Percentiles rank a stretch among this genome's conserved stretches.
Conservation (phyloP, 2,113 vertebrate species). For the mouse (Mus musculus) region DNA sequence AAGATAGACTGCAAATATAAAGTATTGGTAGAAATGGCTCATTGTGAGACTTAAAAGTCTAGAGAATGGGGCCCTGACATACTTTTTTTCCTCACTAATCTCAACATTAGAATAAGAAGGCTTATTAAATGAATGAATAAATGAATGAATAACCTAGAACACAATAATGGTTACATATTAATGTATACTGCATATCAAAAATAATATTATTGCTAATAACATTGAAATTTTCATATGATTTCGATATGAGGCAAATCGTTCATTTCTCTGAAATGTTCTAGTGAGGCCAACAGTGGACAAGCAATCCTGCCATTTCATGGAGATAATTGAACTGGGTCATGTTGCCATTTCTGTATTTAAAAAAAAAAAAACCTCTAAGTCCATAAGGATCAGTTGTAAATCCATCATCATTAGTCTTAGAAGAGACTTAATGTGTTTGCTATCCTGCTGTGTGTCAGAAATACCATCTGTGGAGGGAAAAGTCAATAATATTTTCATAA, state of each 20-base stretch:
- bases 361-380: neutral
- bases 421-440: neutral
- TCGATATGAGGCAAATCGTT: neutral
- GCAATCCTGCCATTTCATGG: neutral
- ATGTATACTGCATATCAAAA: neutral
- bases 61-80: neutral
- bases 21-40: neutral
- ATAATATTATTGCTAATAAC: neutral
- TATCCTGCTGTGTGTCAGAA: constrained; percentile 55
- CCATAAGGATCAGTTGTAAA: neutral
- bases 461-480: constrained; percentile 48
- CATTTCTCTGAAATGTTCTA: neutral
- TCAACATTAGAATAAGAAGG: neutral
- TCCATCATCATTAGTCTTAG: constrained; percentile 36
- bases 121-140: constrained; percentile 35
- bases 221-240: neutral
- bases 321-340: neutral
- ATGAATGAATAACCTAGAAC: neutral
- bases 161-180: neutral
- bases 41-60: neutral
- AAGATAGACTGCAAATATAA: constrained; percentile 13
- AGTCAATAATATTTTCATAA: constrained; percentile 48
- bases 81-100: neutral
- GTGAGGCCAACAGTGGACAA: neutral
- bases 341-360: neutral